phyloP scores from a whole-genome alignment of 2,797 vertebrate species.

The Anguilla anguilla region DNA sequence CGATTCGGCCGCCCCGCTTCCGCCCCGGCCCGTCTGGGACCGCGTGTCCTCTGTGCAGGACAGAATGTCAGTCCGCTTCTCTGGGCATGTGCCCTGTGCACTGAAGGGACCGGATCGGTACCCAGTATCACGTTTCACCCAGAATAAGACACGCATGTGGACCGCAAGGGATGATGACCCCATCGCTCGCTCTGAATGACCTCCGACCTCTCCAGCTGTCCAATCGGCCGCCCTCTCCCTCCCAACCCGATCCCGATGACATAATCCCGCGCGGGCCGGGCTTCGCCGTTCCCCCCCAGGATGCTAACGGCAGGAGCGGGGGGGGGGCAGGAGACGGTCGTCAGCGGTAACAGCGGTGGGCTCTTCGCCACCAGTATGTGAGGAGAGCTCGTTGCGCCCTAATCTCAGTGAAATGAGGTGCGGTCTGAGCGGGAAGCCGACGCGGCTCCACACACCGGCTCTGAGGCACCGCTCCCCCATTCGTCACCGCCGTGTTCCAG shows the following conservation, averaged over 20 bases:
- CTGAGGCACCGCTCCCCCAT: background rate
- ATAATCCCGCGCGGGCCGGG: constrained; percentile 54
- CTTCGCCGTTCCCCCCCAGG: background rate
- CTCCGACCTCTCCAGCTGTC: constrained; percentile 57
- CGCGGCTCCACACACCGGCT: no score
- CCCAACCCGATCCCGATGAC: constrained; percentile 74
- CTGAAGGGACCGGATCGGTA: background rate
- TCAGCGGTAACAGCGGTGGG: background rate
- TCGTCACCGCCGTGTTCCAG: background rate
- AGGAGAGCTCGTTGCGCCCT: background rate
- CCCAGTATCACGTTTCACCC: background rate
- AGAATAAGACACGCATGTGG: background rate
- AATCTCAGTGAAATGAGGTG: background rate
- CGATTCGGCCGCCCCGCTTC: background rate
- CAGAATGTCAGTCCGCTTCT: background rate
- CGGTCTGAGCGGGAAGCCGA: no score
- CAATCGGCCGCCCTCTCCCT: constrained; percentile 52
- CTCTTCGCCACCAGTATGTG: background rate
- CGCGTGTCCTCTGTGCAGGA: background rate
- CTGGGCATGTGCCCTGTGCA: background rate
- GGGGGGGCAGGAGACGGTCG: background rate
- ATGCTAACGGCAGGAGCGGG: no score
- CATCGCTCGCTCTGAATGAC: constrained; percentile 34
- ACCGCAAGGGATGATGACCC: background rate
- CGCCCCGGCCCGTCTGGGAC: background rate